phyloP scores from a whole-genome alignment of 2,797 vertebrate species.

The Telmatherina bonti region DNA sequence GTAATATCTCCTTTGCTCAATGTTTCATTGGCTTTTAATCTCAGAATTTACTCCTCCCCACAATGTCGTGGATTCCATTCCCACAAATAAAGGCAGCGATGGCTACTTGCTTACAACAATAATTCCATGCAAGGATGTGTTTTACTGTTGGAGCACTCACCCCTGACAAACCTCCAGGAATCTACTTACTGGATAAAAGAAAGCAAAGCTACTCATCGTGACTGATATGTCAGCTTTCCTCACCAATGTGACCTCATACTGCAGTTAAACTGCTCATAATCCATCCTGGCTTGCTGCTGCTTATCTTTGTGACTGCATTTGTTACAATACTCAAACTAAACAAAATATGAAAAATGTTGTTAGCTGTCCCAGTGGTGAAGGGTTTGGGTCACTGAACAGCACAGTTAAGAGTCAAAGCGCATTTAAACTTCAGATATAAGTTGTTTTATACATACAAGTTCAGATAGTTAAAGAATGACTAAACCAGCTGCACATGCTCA shows the following conservation, averaged over 20 bases:
- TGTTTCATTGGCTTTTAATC: slow-evolving; percentile 11
- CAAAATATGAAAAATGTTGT: slow-evolving; percentile 3
- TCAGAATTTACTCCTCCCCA: slow-evolving; percentile 33
- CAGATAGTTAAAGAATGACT: neutral
- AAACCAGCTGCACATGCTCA: slow-evolving; percentile 18
- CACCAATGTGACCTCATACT: slow-evolving; percentile 31
- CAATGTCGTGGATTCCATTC: slow-evolving; percentile 32
- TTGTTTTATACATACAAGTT: neutral
- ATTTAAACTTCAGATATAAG: neutral
- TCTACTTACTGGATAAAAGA: slow-evolving; percentile 23
- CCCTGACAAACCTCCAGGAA: slow-evolving; percentile 22
- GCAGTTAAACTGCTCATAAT: slow-evolving; percentile 32
- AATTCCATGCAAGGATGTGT: slow-evolving; percentile 23
- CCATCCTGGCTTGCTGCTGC: slow-evolving; percentile 7
- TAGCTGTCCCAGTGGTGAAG: slow-evolving; percentile 17
- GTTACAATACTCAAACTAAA: slow-evolving; percentile 13
- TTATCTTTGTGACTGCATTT: slow-evolving; percentile 14
- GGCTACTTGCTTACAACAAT: slow-evolving; percentile 12
- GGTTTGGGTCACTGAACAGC: slow-evolving; percentile 7
- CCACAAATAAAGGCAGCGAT: slow-evolving; percentile 34
- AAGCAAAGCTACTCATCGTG: slow-evolving; percentile 27
- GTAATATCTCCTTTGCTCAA: slow-evolving; percentile 8
- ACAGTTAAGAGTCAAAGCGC: neutral
- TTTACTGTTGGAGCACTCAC: slow-evolving; percentile 23
- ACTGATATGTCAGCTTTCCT: too few relatives aligned